phyloP scores from a whole-genome alignment of 2,888 invertebrate genomes.

The Auanema sp. region DNA sequence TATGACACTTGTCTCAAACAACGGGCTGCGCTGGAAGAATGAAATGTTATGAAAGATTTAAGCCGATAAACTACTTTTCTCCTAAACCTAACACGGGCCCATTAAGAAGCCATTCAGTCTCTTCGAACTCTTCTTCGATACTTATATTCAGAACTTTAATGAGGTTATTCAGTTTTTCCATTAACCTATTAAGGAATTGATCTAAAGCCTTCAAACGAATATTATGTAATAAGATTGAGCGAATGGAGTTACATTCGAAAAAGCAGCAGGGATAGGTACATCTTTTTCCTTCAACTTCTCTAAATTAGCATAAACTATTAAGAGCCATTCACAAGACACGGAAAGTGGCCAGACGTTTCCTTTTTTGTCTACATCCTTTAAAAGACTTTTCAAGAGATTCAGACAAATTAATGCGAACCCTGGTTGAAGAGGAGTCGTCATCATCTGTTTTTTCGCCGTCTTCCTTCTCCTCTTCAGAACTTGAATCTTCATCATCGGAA shows the following conservation, averaged over 20 bases:
- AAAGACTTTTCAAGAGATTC: too few relatives aligned
- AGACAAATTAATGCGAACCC: neutral
- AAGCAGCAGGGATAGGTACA: conserved; percentile 13
- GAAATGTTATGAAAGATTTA: neutral
- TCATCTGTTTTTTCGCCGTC: conserved; percentile 6
- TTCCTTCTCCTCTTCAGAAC: conserved; percentile 5
- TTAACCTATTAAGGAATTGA: conserved; percentile 7
- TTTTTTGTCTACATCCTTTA: neutral
- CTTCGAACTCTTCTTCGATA: conserved; percentile 13
- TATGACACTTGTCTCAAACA: conserved; percentile 12
- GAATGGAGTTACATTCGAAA: conserved; percentile 3
- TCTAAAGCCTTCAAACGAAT: conserved; percentile 5
- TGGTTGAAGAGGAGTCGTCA: neutral
- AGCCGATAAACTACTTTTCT: neutral
- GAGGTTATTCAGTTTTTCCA: conserved; percentile 15
- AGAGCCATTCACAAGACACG: conserved; percentile 14
- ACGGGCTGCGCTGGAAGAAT: conserved; percentile 5
- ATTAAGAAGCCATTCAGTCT: conserved; percentile 17
- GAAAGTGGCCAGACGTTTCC: conserved; percentile 12
- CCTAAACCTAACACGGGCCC: conserved; percentile 8
- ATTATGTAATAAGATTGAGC: neutral
- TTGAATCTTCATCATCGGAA: neutral
- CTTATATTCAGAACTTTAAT: conserved; percentile 2
- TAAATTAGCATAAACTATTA: neutral
- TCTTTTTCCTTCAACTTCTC: conserved; percentile 3